phyloP scores from a whole-genome alignment of 2,113 vertebrate genomes.

The Aspiorhynchus laticeps region DNA sequence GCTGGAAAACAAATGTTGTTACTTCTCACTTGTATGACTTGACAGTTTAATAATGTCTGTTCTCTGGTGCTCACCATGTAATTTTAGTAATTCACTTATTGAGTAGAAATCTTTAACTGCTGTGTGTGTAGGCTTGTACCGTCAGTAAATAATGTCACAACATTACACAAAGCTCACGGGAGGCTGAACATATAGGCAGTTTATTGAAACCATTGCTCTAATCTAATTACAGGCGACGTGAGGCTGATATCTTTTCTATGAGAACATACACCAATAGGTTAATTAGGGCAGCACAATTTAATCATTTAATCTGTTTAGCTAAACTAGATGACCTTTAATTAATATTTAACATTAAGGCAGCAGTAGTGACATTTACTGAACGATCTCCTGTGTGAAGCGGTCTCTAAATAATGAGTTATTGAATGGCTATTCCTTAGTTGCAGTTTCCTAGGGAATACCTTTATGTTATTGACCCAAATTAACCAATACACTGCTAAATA shows the following conservation, averaged over 20 bases:
- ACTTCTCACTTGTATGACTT: conserved; percentile 30
- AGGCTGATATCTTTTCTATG: not conserved
- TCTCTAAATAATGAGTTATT: not conserved
- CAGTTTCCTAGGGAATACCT: not conserved
- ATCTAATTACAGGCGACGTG: not conserved
- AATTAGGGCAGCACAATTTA: not conserved
- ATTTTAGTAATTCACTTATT: conserved; percentile 29
- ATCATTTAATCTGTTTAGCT: not conserved
- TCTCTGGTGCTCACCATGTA: conserved; percentile 1
- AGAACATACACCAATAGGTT: not conserved
- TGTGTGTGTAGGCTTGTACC: not conserved
- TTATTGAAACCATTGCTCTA: not conserved
- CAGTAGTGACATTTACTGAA: not conserved
- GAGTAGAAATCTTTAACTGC: conserved; percentile 30
- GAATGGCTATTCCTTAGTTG: too few relatives aligned
- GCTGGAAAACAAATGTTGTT: conserved; percentile 7
- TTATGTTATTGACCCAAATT: not conserved
- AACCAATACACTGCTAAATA: not conserved
- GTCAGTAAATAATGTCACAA: conserved; percentile 7
- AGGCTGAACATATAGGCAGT: not conserved
- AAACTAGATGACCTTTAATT: not conserved
- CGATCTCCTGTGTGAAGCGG: not conserved
- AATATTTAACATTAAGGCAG: not conserved
- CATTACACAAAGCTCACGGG: conserved; percentile 1
- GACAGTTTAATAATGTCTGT: conserved; percentile 15